Base-by-base conservation (phyloP, 2,113 vertebrate species). In the Salvelinus alpinus region DNA sequence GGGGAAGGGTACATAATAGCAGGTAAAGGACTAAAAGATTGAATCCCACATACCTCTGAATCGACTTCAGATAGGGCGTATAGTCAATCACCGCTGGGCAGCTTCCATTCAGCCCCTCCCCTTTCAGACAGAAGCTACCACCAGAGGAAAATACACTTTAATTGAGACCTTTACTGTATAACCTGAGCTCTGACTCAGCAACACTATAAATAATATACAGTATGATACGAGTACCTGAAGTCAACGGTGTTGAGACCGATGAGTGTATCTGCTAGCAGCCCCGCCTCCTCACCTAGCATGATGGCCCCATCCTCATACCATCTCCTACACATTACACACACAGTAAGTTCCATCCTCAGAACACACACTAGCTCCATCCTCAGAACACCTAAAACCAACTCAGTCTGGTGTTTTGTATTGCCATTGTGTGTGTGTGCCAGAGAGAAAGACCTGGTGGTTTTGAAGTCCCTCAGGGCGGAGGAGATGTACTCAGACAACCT, bases 231-330 rank as follows among this genome's bases (percentile, higher is more conserved):
- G 3, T 93, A 99, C 97, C 97, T 99, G 94, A 99, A 98, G 92
- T 99, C 98, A 73, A 99, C 98, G 81, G 97, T 96, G 90, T 99
- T 98, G 85, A 99, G 96, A 77, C 96, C 96, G 34, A 99, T 94
- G 80, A 99, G 94, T 83, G 96, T 99, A 80, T 98, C 98, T 47
- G 97, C 96, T 64, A 99, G 91, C 91, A 99, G 94, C 71, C 96
- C 95, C 38, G 96, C 97, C 93, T 99, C 98, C 81, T 99, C 98
- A 70, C 96, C 97, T 70, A 98, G 88, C 77, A 98, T 94, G 90
- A 98, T 94, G 11, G 97, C 96, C 75, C 96, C 97, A 2, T 99
- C 98, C 60, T 97, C 97, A 85, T 97, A 99, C 93, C 96, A 99
- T 83, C 95, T 94, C 94, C 98, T 99, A 80, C 57, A 82, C 83